A percentile compares a stretch with the other conserved stretches of the same genome.
These are phyloP conservation scores for Corvus moneduloides DNA, from an alignment of 2,113 vertebrate species.

Conservation along the genomic window DNA sequence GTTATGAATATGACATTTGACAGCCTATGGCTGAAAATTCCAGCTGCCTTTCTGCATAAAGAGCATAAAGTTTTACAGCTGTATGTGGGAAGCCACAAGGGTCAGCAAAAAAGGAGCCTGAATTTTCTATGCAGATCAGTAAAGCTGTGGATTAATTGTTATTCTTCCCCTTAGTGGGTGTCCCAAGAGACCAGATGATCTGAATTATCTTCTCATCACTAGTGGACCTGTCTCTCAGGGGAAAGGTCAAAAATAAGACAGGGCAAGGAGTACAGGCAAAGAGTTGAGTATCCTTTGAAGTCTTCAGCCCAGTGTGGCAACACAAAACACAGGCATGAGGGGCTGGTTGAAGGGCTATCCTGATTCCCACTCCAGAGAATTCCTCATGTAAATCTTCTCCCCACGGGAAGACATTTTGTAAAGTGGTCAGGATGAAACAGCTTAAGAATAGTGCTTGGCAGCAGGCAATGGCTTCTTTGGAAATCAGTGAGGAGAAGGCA, in stretches of 20 bases:
- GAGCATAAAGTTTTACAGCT: conserved; percentile 20
- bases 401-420: background rate
- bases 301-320: background rate
- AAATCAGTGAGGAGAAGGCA: background rate
- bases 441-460: background rate
- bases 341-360: background rate
- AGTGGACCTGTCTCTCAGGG: background rate
- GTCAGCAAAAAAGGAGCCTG: conserved; percentile 22
- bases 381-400: background rate
- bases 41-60: conserved; percentile 44
- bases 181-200: background rate
- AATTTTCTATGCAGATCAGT: conserved; percentile 2
- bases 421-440: background rate
- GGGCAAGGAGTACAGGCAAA: background rate
- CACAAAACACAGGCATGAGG: accelerated
- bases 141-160: conserved; percentile 24
- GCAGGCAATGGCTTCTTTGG: background rate
- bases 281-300: background rate
- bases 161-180: background rate
- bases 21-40: conserved; percentile 37
- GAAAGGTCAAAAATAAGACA: conserved; percentile 13
- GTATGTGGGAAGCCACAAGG: background rate
- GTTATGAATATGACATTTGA: conserved; percentile 36
- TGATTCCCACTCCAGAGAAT: background rate
- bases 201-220: background rate